A percentile compares a stretch with the other conserved stretches of the same genome.
These are phyloP conservation scores for Lagopus leucura DNA, from an alignment of 2,113 vertebrate species.

Conservation along the genomic window DNA sequence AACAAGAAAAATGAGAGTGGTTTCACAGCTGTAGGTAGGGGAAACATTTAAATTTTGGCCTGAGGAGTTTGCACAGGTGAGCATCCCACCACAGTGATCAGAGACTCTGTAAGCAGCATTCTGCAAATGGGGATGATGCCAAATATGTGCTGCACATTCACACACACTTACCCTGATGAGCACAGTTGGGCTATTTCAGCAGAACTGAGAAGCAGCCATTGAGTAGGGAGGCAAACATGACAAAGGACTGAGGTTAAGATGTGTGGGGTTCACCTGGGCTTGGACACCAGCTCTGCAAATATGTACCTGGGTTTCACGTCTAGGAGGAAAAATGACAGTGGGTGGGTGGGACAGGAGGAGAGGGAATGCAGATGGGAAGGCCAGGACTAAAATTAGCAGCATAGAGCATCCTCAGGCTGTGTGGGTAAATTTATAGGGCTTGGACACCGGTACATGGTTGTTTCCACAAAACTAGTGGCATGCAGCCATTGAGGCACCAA, in stretches of 20 bases:
- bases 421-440: neutral
- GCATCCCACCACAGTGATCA: neutral
- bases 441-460: neutral
- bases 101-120: neutral
- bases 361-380: neutral
- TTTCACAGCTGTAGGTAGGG: neutral
- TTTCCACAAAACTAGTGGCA: neutral
- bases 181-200: fast-evolving
- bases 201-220: neutral
- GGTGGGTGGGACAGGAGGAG: neutral
- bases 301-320: neutral
- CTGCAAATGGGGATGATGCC: neutral
- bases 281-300: neutral
- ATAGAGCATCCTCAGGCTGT: neutral
- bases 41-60: neutral
- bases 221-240: neutral
- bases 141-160: fast-evolving
- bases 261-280: neutral
- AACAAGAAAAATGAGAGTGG: neutral
- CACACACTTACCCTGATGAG: neutral
- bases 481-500: too few relatives aligned
- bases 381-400: neutral
- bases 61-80: neutral
- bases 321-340: neutral
- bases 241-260: neutral